Evolutionary conservation across 1,140 invertebrate genomes (phyloP).

Genomic region (Mamestra configurata): DNA sequence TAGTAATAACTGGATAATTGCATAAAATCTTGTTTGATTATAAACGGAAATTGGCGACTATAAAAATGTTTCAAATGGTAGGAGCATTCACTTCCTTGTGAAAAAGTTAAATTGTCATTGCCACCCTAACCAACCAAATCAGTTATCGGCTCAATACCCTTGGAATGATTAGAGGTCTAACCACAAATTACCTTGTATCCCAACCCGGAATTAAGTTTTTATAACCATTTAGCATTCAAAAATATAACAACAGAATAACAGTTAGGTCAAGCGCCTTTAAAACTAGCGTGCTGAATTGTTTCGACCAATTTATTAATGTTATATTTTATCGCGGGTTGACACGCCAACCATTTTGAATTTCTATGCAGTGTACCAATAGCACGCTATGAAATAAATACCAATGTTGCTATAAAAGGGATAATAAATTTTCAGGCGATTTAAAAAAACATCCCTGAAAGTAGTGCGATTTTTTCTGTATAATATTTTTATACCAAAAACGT

Average conservation of each 20-base stretch:
- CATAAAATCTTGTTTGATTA: not conserved
- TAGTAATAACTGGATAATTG: too few species aligned
- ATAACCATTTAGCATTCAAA: not conserved
- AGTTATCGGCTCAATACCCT: too few species aligned
- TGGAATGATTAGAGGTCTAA: not conserved
- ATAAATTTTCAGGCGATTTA: not conserved
- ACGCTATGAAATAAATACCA: conserved; percentile 3
- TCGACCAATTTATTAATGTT: conserved; percentile 23
- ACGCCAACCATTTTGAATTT: conserved; percentile 30
- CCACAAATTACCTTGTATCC: not conserved
- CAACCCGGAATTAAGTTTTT: not conserved
- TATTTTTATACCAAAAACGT: not conserved
- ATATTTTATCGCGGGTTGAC: conserved; percentile 22
- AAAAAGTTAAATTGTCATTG: conserved; percentile 8
- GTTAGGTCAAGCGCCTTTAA: conserved; percentile 6
- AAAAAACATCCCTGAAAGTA: not conserved
- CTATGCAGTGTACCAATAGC: not conserved
- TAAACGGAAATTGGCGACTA: not conserved
- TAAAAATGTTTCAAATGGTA: not conserved
- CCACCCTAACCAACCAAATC: not conserved
- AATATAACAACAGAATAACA: conserved; percentile 13
- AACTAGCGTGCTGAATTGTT: conserved; percentile 23
- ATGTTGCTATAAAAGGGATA: not conserved
- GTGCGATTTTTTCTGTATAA: not conserved
- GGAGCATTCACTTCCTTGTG: conserved; percentile 4